phyloP scores from a whole-genome alignment of 1,140 invertebrate genomes.

The Drosophila yakuba region DNA sequence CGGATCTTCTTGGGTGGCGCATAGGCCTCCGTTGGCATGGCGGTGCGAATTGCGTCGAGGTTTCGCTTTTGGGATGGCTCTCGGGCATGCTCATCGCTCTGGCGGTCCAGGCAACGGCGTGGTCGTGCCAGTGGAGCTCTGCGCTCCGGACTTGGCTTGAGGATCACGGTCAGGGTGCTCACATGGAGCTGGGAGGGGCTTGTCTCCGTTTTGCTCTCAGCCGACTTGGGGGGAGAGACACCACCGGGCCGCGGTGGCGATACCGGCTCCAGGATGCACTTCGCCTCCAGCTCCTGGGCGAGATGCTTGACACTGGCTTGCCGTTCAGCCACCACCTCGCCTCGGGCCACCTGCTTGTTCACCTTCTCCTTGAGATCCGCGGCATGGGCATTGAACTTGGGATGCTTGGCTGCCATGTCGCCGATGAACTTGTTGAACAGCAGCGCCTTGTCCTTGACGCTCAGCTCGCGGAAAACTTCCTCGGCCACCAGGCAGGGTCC shows the following conservation, averaged over 20 bases:
- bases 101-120: conserved; percentile 18
- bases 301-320: conserved; percentile 71
- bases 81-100: background rate
- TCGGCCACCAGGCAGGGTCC: conserved; percentile 63
- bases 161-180: conserved; percentile 72
- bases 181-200: conserved; percentile 47
- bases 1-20: conserved; percentile 80
- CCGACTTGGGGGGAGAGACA: background rate
- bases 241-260: background rate
- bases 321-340: conserved; percentile 68
- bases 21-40: conserved; percentile 67
- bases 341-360: conserved; percentile 58
- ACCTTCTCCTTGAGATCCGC: conserved; percentile 57
- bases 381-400: conserved; percentile 68
- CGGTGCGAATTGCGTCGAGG: conserved; percentile 59
- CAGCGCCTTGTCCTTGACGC: conserved; percentile 20
- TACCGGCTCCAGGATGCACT: conserved; percentile 42
- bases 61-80: conserved; percentile 60
- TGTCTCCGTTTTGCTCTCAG: background rate
- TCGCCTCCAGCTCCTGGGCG: conserved; percentile 71
- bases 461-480: conserved; percentile 61
- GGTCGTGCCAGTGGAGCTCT: background rate
- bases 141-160: conserved; percentile 66
- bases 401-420: conserved; percentile 73
- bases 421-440: conserved; percentile 77